Conservation (phyloP, 2,113 vertebrate genomes). For the Neopipo cinnamomea region DNA sequence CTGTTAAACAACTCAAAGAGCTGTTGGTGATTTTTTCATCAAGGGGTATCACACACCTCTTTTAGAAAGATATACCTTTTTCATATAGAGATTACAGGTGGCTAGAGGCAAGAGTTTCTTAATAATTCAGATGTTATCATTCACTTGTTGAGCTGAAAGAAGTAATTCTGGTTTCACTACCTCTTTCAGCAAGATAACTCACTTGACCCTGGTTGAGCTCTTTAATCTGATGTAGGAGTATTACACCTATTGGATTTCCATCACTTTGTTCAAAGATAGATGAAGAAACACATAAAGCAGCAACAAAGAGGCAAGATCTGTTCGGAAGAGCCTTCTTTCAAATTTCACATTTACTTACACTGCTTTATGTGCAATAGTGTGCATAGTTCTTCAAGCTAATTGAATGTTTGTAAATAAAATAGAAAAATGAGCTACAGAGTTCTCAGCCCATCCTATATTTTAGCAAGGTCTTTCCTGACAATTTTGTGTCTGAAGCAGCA, state of each 20-base stretch:
- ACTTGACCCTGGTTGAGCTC: neutral
- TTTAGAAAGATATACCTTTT: neutral
- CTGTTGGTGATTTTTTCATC: neutral
- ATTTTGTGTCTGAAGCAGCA: neutral
- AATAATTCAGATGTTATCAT: neutral
- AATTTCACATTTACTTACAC: neutral
- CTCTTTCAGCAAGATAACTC: neutral
- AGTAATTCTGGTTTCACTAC: neutral
- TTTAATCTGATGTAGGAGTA: neutral
- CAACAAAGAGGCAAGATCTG: neutral
- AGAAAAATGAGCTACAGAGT: neutral
- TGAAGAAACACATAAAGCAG: neutral
- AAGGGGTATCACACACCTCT: neutral
- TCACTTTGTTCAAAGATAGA: neutral
- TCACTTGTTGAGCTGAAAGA: neutral
- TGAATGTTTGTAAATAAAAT: neutral
- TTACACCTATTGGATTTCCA: neutral
- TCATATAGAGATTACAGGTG: neutral
- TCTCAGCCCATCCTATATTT: neutral
- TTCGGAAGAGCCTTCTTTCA: neutral
- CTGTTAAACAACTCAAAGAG: neutral
- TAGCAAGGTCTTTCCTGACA: neutral
- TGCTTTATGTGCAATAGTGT: neutral
- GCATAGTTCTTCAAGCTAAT: neutral
- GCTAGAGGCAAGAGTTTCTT: neutral